Percentiles rank a stretch among this genome's conserved stretches.
Evolutionary conservation across 2,888 invertebrate genomes (phyloP).

Genomic region (Heteromurus nitidus): DNA sequence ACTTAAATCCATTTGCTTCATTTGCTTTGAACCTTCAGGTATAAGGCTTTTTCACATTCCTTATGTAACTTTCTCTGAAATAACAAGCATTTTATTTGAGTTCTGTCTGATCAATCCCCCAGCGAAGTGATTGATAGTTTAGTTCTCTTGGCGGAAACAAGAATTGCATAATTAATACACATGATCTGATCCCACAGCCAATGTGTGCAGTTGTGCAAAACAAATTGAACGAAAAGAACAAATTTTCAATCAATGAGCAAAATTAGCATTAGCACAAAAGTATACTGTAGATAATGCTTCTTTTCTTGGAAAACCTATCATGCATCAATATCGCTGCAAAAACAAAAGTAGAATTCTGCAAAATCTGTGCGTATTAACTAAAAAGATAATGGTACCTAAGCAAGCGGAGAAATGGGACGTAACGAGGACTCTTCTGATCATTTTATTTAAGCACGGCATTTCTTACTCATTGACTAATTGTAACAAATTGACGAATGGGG

Average conservation of each 20-base stretch:
- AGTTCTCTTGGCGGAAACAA: neutral
- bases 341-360: neutral
- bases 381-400: too few relatives aligned
- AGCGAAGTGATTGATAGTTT: neutral
- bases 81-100: neutral
- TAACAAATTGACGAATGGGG: conserved; percentile 15
- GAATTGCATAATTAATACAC: too few relatives aligned
- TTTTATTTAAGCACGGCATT: neutral
- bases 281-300: too few relatives aligned
- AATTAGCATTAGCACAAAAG: too few relatives aligned
- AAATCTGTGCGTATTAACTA: too few relatives aligned
- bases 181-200: too few relatives aligned
- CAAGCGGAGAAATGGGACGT: conserved; percentile 35
- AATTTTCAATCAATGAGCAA: too few relatives aligned
- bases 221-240: too few relatives aligned
- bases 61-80: conserved; percentile 46
- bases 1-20: conserved; percentile 9
- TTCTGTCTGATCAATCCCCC: neutral
- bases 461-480: neutral
- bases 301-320: neutral
- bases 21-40: neutral
- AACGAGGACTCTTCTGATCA: conserved; percentile 15
- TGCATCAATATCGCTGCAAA: too few relatives aligned
- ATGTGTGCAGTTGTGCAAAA: too few relatives aligned
- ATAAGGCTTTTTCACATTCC: neutral